Percentiles rank a stretch among this genome's conserved stretches.
phyloP scores from a whole-genome alignment of 2,888 invertebrate genomes.

The Clusia tigrina region DNA sequence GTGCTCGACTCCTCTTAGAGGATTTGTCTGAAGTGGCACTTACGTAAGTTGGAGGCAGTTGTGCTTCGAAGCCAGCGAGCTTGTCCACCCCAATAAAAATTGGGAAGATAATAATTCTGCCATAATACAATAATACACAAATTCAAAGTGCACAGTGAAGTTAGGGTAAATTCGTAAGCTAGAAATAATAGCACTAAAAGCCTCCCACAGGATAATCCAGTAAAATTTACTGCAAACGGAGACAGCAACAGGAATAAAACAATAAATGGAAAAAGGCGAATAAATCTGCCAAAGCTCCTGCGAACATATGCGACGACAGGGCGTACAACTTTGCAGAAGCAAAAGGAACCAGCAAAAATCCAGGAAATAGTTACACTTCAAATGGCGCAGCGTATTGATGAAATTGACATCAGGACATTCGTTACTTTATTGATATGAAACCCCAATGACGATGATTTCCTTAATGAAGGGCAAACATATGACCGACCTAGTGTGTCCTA shows the following conservation, averaged over 20 bases:
- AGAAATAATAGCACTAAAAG: slow-evolving; percentile 10
- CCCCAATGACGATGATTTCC: slow-evolving; percentile 22
- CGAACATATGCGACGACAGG: slow-evolving; percentile 7
- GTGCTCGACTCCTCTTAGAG: slow-evolving; percentile 20
- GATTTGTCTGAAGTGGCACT: slow-evolving; percentile 14
- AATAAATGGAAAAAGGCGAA: neutral
- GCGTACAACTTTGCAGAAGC: too few species aligned
- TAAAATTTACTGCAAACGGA: slow-evolving; percentile 59
- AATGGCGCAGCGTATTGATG: too few species aligned
- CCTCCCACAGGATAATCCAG: slow-evolving; percentile 52
- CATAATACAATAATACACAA: slow-evolving; percentile 56
- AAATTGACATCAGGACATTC: too few species aligned
- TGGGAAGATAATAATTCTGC: slow-evolving; percentile 24
- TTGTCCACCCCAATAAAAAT: slow-evolving; percentile 43
- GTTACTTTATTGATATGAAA: slow-evolving; percentile 19
- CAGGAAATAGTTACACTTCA: too few species aligned
- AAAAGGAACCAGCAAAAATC: too few species aligned
- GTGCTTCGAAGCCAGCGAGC: neutral
- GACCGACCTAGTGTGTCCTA: neutral
- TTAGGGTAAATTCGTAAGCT: slow-evolving; percentile 50
- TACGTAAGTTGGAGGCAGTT: slow-evolving; percentile 7
- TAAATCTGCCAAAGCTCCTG: slow-evolving; percentile 1
- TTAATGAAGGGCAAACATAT: slow-evolving; percentile 21
- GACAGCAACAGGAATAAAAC: slow-evolving; percentile 26
- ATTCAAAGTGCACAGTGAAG: slow-evolving; percentile 59